Evolutionary conservation across 2,888 invertebrate species (phyloP).

Genomic region (Cyclophora punctaria): DNA sequence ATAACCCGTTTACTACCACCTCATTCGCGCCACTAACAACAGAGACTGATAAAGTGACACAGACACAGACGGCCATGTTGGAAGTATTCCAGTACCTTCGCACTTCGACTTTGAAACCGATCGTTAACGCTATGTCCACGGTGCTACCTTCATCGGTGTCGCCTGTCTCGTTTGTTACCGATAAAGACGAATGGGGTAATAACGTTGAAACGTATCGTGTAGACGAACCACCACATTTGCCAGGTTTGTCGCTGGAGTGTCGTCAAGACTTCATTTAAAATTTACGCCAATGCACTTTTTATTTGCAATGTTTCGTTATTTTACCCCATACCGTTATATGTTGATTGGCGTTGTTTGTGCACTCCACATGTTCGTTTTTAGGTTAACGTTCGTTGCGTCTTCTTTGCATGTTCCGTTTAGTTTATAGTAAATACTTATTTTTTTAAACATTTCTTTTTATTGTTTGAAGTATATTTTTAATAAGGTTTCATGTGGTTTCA

Average conservation of each 20-base stretch:
- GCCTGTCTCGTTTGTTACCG: conserved; percentile 47
- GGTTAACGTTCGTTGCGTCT: conserved; percentile 20
- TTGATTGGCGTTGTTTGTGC: conserved; percentile 12
- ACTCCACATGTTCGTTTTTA: conserved; percentile 8
- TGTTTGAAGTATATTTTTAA: neutral
- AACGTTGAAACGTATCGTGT: conserved; percentile 68
- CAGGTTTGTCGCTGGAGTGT: conserved; percentile 73
- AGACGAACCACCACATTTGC: conserved; percentile 70
- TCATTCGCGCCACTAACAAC: conserved; percentile 60
- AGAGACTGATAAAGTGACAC: conserved; percentile 63
- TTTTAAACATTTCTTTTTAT: neutral
- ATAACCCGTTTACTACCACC: conserved; percentile 68
- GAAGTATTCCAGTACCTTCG: conserved; percentile 71
- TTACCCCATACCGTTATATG: conserved; percentile 7
- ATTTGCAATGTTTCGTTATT: conserved; percentile 37
- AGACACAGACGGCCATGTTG: conserved; percentile 68
- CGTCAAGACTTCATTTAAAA: conserved; percentile 47
- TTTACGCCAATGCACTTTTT: conserved; percentile 59
- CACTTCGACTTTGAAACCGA: conserved; percentile 65
- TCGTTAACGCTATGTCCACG: conserved; percentile 56
- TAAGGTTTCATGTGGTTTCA: conserved; percentile 34
- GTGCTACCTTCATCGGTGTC: conserved; percentile 49
- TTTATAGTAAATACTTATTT: conserved; percentile 1
- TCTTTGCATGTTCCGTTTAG: conserved; percentile 26
- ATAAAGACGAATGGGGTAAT: conserved; percentile 68